These are phyloP conservation scores for Oenanthe melanoleuca DNA, from an alignment of 2,113 vertebrate species.

Conservation along the genomic window DNA sequence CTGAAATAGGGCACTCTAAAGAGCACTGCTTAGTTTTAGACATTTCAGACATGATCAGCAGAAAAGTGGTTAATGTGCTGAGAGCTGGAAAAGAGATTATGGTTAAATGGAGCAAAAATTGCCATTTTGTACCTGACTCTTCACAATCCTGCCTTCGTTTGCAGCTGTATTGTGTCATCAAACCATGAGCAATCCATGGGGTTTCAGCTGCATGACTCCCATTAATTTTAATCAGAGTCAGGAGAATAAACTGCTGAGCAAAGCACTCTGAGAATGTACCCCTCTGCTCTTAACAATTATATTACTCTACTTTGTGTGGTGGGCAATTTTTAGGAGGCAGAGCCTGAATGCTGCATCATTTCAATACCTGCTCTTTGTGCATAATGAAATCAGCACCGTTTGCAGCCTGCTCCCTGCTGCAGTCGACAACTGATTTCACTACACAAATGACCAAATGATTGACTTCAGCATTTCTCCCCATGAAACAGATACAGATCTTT, in stretches of 20 bases:
- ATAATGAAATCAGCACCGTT: conserved; percentile 39
- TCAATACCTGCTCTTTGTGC: conserved; percentile 46
- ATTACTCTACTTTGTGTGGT: conserved; percentile 36
- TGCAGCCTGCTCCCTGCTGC: conserved; percentile 35
- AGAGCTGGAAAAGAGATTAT: conserved; percentile 51
- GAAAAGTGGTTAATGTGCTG: conserved; percentile 64
- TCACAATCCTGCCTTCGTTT: conserved; percentile 44
- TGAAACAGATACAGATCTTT: conserved; percentile 23
- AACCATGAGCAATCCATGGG: conserved; percentile 37
- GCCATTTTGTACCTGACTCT: conserved; percentile 65
- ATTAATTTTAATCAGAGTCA: conserved; percentile 68
- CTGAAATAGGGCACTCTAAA: background rate
- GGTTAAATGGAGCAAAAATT: conserved; percentile 63
- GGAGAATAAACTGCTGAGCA: conserved; percentile 56
- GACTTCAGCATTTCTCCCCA: conserved; percentile 27
- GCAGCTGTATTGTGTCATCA: conserved; percentile 64
- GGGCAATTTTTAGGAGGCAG: conserved; percentile 56
- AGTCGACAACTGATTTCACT: conserved; percentile 29
- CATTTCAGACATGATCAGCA: conserved; percentile 29
- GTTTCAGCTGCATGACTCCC: conserved; percentile 61
- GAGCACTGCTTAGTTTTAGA: background rate
- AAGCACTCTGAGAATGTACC: conserved; percentile 48
- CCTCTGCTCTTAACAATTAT: conserved; percentile 25
- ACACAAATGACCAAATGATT: conserved; percentile 5
- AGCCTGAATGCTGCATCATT: conserved; percentile 45